Conservation (phyloP, 2,797 vertebrate species). For the Mycteria americana region DNA sequence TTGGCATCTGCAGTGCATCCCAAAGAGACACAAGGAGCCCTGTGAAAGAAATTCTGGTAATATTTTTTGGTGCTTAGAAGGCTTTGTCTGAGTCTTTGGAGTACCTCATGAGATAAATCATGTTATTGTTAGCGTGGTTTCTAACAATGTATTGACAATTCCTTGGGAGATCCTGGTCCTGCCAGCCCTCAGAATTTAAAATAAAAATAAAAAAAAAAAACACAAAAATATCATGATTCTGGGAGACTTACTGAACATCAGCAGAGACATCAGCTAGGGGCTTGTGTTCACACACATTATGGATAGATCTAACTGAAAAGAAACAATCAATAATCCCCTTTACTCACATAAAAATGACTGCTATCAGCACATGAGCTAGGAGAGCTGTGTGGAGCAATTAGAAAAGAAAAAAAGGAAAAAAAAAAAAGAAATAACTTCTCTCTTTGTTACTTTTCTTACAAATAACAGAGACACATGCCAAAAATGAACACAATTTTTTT, state of each 20-base stretch:
- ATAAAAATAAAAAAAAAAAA: background rate
- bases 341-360: background rate
- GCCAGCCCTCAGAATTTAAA: background rate
- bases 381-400: background rate
- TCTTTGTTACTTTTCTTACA: background rate
- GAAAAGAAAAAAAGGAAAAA: background rate
- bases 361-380: background rate
- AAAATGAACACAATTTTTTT: background rate
- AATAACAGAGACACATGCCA: background rate
- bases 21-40: background rate
- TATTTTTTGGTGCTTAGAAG: background rate
- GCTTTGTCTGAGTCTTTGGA: background rate
- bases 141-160: background rate
- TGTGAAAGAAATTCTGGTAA: background rate
- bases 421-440: background rate
- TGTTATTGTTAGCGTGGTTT: background rate
- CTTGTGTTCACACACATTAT: background rate
- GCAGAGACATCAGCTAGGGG: background rate
- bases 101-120: background rate
- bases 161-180: background rate
- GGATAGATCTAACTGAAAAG: background rate
- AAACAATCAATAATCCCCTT: background rate
- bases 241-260: background rate
- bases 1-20: background rate
- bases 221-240: background rate